Evolutionary conservation across 1,140 invertebrate species (phyloP), one percentile per base, ranked within the genome.

Genomic region (Eueides isabella): DNA sequence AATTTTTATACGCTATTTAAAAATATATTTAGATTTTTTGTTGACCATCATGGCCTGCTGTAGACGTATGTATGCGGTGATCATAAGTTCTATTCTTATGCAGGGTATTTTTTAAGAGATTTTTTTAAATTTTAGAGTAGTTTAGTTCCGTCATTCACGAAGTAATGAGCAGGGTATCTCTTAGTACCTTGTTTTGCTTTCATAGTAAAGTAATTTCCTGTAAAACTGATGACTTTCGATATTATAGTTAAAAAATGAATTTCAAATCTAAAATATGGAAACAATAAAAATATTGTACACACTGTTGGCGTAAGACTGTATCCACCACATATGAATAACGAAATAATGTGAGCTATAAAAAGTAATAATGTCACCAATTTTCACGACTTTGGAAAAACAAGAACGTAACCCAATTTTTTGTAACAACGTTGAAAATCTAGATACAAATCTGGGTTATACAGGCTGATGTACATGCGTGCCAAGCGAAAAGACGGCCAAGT

Each of bases 371-470:
- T 74, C 69, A 71, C 75, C 72, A 81, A 78, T 81, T 80, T 72
- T 66, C 72, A 71, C 75, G 76, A 83, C 76, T 76, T 79, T 80
- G 61, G 68, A 71, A 77, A 67, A 68, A 72, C 77, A 75, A 80
- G 79, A 81, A 75, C 65, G 73, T 87, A 88, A 88, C 87, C 87
- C 67, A 87, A 86, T 88, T 85, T 85, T 81, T 82, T 70, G 64
- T 44, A 69, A 71, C 48, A 55, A 55, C 23, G 48, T 55, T 26
- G 23, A 55, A 26, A 55, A 55, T 55, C 48, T 55, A 55, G 48
- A 55, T 55, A 78, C 76, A 75, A 77, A 83, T 85, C 65, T 85
- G 81, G 83, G 80, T 79, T 82, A 76, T 30, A 81, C 80, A 75
- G 75, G 82, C 77, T 81, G 80, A 85, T 84, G 81, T 76, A 78